Evolutionary conservation across 2,797 vertebrate genomes (phyloP).

Genomic region (Cynopterus sphinx): DNA sequence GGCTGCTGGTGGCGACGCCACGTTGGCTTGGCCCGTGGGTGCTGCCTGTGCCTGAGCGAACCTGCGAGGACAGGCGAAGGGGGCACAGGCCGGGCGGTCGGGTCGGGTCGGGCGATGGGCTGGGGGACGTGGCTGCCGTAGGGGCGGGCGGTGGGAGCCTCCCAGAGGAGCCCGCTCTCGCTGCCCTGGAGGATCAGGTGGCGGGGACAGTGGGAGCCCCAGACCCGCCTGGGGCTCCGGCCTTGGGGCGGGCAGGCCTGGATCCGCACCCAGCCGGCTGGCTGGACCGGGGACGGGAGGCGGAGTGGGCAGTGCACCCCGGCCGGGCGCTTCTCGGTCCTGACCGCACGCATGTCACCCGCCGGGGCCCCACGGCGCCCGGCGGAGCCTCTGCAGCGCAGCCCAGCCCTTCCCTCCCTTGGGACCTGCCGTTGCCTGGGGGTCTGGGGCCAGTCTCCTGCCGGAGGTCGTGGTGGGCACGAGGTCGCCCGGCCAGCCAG

Average conservation of each 20-base stretch:
- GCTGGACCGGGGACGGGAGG: not conserved
- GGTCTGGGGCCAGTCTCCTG: fast-evolving
- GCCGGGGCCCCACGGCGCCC: fast-evolving
- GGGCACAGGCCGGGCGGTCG: no score
- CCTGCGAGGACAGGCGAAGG: not conserved
- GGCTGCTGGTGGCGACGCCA: fast-evolving
- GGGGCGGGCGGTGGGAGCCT: fast-evolving
- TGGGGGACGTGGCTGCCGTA: not conserved
- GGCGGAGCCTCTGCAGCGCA: fast-evolving
- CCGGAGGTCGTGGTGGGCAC: fast-evolving
- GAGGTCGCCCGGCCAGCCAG: fast-evolving
- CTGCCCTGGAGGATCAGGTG: not conserved
- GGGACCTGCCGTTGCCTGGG: not conserved
- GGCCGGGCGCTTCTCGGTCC: fast-evolving
- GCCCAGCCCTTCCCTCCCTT: no score
- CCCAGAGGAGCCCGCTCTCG: not conserved
- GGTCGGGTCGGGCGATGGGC: no score
- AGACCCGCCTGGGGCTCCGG: not conserved
- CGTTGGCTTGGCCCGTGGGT: not conserved
- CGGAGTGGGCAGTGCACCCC: no score
- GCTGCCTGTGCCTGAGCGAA: fast-evolving
- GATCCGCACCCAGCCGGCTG: fast-evolving
- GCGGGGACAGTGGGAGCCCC: not conserved
- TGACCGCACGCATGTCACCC: no score
- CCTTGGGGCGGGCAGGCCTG: not conserved